Evolutionary conservation across 23 tunicate species (phyloP).

Genomic region (Pegea sp.): DNA sequence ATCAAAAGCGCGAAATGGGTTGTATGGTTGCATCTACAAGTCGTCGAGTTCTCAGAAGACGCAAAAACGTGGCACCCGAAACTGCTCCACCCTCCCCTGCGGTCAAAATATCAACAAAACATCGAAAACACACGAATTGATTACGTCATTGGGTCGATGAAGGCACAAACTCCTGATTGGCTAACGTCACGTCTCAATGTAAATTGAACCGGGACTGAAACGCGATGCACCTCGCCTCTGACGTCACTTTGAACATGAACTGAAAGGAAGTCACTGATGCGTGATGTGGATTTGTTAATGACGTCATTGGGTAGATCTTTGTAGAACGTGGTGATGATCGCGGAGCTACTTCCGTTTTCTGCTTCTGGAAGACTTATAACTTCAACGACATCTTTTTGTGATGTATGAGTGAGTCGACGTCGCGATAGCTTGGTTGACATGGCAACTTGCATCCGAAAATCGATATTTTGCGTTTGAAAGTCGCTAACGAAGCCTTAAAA

Average conservation of each 20-base stretch:
- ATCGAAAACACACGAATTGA: not conserved
- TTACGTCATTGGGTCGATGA: not conserved
- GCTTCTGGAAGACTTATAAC: too few species aligned
- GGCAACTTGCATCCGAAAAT: too few species aligned
- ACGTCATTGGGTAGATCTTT: too few species aligned
- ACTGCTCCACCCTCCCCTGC: conserved; percentile 21
- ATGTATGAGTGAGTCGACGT: too few species aligned
- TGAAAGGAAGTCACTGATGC: conserved; percentile 31
- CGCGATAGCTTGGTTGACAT: too few species aligned
- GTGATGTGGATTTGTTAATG: too few species aligned
- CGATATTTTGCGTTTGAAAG: too few species aligned
- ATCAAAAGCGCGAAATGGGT: conserved; percentile 70
- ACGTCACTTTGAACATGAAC: conserved; percentile 10
- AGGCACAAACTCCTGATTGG: too few species aligned
- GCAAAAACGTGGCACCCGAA: conserved; percentile 25
- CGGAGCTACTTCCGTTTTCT: too few species aligned
- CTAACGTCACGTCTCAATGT: conserved; percentile 4
- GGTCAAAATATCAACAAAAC: not conserved
- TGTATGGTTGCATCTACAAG: conserved; percentile 70
- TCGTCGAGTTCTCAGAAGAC: conserved; percentile 5
- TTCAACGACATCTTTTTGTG: too few species aligned
- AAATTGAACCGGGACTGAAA: conserved; percentile 49
- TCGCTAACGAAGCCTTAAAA: too few species aligned
- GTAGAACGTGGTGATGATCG: too few species aligned
- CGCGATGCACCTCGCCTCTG: not conserved